Conservation (phyloP, 2,113 vertebrate genomes). For the Formicarius rufipectus region DNA sequence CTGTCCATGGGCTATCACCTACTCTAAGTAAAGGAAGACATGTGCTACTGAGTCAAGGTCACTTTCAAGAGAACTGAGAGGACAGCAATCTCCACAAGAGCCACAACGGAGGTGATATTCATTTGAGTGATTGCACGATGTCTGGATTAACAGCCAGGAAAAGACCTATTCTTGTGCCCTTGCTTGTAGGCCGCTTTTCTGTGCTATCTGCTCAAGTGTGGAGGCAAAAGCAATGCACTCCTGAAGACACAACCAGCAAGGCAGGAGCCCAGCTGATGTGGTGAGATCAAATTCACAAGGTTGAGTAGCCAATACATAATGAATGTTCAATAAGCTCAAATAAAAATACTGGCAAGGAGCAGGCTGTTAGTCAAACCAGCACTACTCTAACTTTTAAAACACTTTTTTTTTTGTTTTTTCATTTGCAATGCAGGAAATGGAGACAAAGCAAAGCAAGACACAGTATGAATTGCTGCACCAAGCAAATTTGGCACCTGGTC, state of each 20-base stretch:
- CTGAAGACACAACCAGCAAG: not conserved
- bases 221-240: not conserved
- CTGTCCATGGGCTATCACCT: constrained; percentile 68
- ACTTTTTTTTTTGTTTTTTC: not conserved
- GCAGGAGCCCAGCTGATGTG: not conserved
- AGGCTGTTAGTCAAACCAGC: not conserved
- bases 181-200: constrained; percentile 54
- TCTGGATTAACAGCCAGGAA: constrained; percentile 79
- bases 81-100: constrained; percentile 72
- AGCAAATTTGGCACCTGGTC: not conserved
- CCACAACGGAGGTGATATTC: constrained; percentile 68
- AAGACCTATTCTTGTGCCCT: constrained; percentile 73
- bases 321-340: constrained; percentile 10
- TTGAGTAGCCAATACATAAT: not conserved
- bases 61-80: constrained; percentile 75
- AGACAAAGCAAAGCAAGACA: not conserved
- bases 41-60: constrained; percentile 54
- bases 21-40: constrained; percentile 81
- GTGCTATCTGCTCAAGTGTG: constrained; percentile 55
- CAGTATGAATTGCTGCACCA: not conserved
- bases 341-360: not conserved
- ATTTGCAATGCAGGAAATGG: accelerated
- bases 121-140: constrained; percentile 76
- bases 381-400: not conserved
- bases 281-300: not conserved